Percentiles rank a stretch among this genome's conserved stretches.
Evolutionary conservation across 1,140 invertebrate species (phyloP).

Genomic region (Lasioglossum baleicum): DNA sequence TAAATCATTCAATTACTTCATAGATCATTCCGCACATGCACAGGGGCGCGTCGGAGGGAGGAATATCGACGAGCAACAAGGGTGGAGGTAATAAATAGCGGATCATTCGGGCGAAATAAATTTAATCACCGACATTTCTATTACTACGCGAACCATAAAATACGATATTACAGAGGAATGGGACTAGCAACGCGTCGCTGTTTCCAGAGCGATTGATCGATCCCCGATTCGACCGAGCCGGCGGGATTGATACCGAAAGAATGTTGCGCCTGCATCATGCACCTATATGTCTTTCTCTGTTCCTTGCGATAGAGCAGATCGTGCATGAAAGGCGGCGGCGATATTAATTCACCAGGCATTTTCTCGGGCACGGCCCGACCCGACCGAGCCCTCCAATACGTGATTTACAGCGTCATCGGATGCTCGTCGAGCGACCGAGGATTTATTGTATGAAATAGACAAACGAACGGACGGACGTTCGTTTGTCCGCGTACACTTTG

Average conservation of each 20-base stretch:
- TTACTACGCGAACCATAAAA: constrained; percentile 23
- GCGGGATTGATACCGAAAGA: constrained; percentile 31
- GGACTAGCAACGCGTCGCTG: not conserved
- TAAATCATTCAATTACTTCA: no score
- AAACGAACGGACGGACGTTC: constrained; percentile 30
- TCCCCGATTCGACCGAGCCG: constrained; percentile 22
- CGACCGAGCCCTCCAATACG: not conserved
- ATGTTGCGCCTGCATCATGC: constrained; percentile 10
- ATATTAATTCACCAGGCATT: constrained; percentile 34
- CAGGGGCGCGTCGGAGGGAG: not conserved
- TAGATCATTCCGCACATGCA: no score
- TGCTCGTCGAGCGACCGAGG: not conserved
- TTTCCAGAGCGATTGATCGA: constrained; percentile 22
- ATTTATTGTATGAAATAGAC: constrained; percentile 36
- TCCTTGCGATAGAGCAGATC: constrained; percentile 7
- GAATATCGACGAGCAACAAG: constrained; percentile 25
- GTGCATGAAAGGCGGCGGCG: constrained; percentile 10
- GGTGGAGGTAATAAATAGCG: constrained; percentile 23
- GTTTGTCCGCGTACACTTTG: constrained; percentile 2
- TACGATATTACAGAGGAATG: constrained; percentile 16
- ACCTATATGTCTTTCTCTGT: constrained; percentile 31
- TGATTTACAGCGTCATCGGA: constrained; percentile 39
- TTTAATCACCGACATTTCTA: constrained; percentile 42
- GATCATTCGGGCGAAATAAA: constrained; percentile 36
- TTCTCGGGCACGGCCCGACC: not conserved